These are phyloP conservation scores for Phengaris arion DNA, from an alignment of 2,888 invertebrate genomes.

Conservation along the genomic window DNA sequence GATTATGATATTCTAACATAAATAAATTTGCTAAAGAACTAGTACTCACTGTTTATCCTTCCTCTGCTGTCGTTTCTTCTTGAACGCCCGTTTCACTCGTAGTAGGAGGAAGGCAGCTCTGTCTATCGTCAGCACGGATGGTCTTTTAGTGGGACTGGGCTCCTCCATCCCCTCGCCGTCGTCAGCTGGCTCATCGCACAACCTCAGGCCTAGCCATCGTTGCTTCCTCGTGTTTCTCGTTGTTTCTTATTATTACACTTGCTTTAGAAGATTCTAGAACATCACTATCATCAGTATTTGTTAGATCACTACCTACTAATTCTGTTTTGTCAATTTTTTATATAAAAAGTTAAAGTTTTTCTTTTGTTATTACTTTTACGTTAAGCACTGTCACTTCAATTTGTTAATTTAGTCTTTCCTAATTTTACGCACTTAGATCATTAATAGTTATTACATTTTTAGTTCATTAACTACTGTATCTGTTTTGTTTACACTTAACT, in stretches of 20 bases:
- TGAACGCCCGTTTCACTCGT: slow-evolving; percentile 93
- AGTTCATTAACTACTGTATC: too few relatives aligned
- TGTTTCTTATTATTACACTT: slow-evolving; percentile 44
- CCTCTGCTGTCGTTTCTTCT: slow-evolving; percentile 91
- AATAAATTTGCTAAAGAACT: too few relatives aligned
- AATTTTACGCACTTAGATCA: too few relatives aligned
- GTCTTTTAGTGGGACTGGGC: slow-evolving; percentile 75
- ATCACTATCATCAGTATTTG: neutral
- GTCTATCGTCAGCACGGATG: slow-evolving; percentile 89
- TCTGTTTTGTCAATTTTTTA: neutral
- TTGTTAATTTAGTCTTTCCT: too few relatives aligned
- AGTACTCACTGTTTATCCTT: slow-evolving; percentile 89
- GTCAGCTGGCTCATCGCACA: slow-evolving; percentile 71
- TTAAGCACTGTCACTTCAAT: too few relatives aligned
- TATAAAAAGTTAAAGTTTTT: neutral
- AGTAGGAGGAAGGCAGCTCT: slow-evolving; percentile 92
- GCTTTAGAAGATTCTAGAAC: slow-evolving; percentile 5
- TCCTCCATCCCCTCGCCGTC: slow-evolving; percentile 72
- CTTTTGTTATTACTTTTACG: too few relatives aligned
- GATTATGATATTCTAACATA: too few relatives aligned
- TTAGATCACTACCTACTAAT: neutral
- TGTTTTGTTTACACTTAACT: too few relatives aligned
- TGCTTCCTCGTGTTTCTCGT: slow-evolving; percentile 69
- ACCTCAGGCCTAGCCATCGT: slow-evolving; percentile 78
- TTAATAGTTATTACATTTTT: too few relatives aligned